These are phyloP conservation scores for Austrolebias charrua DNA, from an alignment of 2,797 vertebrate genomes.

Conservation along the genomic window DNA sequence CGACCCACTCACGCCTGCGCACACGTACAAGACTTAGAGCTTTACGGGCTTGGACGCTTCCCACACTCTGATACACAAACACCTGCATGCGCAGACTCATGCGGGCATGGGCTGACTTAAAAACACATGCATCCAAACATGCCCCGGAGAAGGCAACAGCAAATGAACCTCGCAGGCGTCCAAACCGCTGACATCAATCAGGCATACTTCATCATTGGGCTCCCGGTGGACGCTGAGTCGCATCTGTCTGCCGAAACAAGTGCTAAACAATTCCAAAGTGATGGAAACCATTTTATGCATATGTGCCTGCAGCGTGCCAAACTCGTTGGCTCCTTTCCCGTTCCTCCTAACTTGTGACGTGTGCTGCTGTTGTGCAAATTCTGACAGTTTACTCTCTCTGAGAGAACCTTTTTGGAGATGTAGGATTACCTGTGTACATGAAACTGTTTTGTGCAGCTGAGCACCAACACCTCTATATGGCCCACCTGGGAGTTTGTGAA, in stretches of 20 bases:
- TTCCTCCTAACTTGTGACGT: constrained; percentile 24
- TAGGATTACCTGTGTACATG: constrained; percentile 31
- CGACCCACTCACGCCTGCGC: constrained; percentile 26
- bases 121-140: constrained; percentile 50
- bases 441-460: constrained; percentile 53
- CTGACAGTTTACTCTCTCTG: constrained; percentile 45
- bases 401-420: constrained; percentile 30
- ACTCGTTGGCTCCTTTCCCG: constrained; percentile 36
- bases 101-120: constrained; percentile 30
- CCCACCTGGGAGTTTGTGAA: constrained; percentile 47
- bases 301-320: constrained; percentile 53
- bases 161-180: constrained; percentile 72
- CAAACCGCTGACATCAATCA: constrained; percentile 74
- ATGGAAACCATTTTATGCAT: constrained; percentile 60
- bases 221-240: constrained; percentile 66
- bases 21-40: constrained; percentile 10
- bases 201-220: constrained; percentile 51
- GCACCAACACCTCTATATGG: constrained; percentile 22
- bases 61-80: constrained; percentile 29
- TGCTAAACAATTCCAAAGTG: constrained; percentile 72
- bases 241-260: constrained; percentile 69
- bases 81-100: constrained; percentile 46
- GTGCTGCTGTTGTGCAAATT: constrained; percentile 38
- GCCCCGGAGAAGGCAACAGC: constrained; percentile 60
- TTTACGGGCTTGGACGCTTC: constrained; percentile 18